Percentiles rank a stretch among this genome's conserved stretches.
phyloP scores from a whole-genome alignment of 1,140 invertebrate species.

The Argopecten irradians region DNA sequence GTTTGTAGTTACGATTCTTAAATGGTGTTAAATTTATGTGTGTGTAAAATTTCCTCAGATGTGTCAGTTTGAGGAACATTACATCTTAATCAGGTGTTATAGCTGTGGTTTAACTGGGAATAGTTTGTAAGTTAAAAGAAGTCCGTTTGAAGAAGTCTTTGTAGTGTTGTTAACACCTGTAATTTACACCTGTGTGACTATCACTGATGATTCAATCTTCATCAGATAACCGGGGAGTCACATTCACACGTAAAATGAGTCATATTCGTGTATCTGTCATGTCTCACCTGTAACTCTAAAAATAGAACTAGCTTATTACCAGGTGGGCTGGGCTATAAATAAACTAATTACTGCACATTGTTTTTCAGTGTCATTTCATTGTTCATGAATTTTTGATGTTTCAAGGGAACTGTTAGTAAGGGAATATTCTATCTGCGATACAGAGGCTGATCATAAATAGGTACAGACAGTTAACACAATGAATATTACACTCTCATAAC shows the following conservation, averaged over 20 bases:
- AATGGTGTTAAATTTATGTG: background rate
- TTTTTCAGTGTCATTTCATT: background rate
- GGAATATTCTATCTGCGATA: background rate
- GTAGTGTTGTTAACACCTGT: background rate
- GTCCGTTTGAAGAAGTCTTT: background rate
- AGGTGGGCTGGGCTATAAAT: background rate
- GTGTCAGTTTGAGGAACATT: background rate
- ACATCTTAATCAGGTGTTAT: background rate
- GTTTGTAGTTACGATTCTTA: conserved; percentile 52
- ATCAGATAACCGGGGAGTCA: background rate
- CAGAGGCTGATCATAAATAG: background rate
- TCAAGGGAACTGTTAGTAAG: background rate
- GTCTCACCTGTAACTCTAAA: background rate
- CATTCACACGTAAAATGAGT: background rate
- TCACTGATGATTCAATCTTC: conserved; percentile 27
- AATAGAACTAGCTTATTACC: background rate
- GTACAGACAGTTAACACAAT: background rate
- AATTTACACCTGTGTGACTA: background rate
- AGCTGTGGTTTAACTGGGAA: background rate
- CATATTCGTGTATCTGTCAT: background rate
- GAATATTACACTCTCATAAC: background rate
- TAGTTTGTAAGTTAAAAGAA: too few species aligned
- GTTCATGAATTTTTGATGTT: background rate
- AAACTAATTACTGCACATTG: background rate
- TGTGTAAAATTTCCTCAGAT: background rate